Conservation (phyloP, 64 coral and sea anemone species). For the Montipora sp. region DNA sequence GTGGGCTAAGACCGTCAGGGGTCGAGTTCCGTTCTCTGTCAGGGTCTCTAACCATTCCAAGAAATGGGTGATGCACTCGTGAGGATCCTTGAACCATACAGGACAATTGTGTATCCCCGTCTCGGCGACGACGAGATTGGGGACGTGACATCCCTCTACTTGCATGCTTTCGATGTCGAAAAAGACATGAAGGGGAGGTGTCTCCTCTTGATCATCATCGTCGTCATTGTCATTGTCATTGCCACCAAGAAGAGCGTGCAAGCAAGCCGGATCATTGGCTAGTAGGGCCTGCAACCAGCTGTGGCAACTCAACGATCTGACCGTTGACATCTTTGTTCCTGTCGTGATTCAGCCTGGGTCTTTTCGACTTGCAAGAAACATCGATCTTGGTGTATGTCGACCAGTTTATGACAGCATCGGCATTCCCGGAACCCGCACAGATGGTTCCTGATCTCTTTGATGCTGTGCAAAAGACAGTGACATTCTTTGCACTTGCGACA, state of each 20-base stretch:
- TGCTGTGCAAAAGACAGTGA: too few relatives aligned
- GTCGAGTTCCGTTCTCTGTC: background rate
- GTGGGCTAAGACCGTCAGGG: constrained; percentile 25
- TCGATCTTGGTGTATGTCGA: too few relatives aligned
- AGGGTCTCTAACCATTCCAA: constrained; percentile 6
- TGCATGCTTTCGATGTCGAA: constrained; percentile 40
- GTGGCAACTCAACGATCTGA: background rate
- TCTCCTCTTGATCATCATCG: background rate
- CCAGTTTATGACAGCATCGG: too few relatives aligned
- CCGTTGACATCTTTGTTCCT: too few relatives aligned
- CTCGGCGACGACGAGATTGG: constrained; percentile 33
- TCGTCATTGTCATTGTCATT: background rate
- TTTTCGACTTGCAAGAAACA: too few relatives aligned
- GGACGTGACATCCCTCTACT: background rate
- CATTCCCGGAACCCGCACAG: too few relatives aligned
- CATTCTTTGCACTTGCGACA: too few relatives aligned
- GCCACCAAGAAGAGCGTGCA: too few relatives aligned
- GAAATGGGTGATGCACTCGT: background rate
- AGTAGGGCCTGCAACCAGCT: background rate
- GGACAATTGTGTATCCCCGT: background rate
- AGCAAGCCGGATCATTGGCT: background rate
- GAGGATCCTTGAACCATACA: too few relatives aligned
- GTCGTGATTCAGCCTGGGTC: too few relatives aligned
- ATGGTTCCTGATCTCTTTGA: too few relatives aligned
- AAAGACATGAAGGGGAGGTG: constrained; percentile 39